Base-by-base conservation (phyloP, 2,797 vertebrate genomes). In the Pogonophryne albipinna region DNA sequence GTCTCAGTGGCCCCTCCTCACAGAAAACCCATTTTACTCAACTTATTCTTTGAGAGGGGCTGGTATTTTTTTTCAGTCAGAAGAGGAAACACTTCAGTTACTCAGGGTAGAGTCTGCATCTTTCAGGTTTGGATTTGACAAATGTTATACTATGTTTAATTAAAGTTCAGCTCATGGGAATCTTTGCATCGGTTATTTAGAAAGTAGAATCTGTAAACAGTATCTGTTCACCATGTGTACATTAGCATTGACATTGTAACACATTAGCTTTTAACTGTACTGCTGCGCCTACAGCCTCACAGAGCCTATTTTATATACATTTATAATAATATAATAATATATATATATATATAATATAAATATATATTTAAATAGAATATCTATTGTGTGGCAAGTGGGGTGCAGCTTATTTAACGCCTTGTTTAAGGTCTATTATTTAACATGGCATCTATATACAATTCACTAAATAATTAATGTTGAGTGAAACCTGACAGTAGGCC, bases 1-100 rank as follows among this genome's bases (percentile, higher is more conserved):
- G 72, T 88, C 58, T 85, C 53, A 38, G 6, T 77, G 52, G 79
- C 83, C 84, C 73, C 88, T 67, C 89, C 90, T 80, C 51, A 75
- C 67, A 76, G 75, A 77, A 38, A 87, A 79, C 78, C 34, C 56
- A 64, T 42, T 73, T 64, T 20, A 42, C 11, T 57, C 1, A 34
- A n/a, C 2, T 47, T 44, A 9, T 6, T 82, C 61, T 63, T 7
- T 20, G 34, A 65, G 11, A 71, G n/a, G 5, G 8, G 14, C 45
- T 19, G 38, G 19, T 59, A n/a, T 53, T 66, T 58, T 50, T 47
- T 53, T 60, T 71, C 20, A 56, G 53, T 59, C 44, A 38, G 10
- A 67, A 55, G 53, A 64, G 38, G 60, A 79, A 57, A 31, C 17
- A 45, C 10, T 49, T 44, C n/a, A 74, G 7, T 65, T 57, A 16